A percentile compares a stretch with the other conserved stretches of the same genome.
phyloP scores from a whole-genome alignment of 2,888 invertebrate genomes.

The Keiferia lycopersicella region DNA sequence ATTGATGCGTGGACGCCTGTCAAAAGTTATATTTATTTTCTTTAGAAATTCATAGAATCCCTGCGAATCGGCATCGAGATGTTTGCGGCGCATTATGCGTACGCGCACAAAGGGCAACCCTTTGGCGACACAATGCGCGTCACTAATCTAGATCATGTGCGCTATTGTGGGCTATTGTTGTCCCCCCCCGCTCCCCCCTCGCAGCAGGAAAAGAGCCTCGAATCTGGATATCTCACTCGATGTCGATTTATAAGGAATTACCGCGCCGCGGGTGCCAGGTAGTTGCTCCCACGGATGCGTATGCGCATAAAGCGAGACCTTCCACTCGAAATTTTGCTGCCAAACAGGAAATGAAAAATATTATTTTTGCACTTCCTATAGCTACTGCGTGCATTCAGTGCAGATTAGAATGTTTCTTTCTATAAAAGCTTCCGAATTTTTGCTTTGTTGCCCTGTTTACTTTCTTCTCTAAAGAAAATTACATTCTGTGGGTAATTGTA shows the following conservation, averaged over 20 bases:
- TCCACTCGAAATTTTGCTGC: constrained; percentile 57
- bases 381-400: constrained; percentile 44
- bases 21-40: constrained; percentile 81
- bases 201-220: constrained; percentile 57
- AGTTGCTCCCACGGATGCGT: constrained; percentile 72
- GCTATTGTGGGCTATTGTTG: constrained; percentile 68
- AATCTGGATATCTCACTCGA: constrained; percentile 76
- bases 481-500: constrained; percentile 46
- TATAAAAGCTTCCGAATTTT: constrained; percentile 46
- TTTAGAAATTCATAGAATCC: constrained; percentile 78
- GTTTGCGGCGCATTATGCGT: constrained; percentile 70
- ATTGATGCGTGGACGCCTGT: constrained; percentile 73
- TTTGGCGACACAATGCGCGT: constrained; percentile 79
- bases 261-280: constrained; percentile 72
- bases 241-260: constrained; percentile 80
- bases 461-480: constrained; percentile 51
- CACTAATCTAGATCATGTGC: constrained; percentile 81
- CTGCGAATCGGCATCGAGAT: constrained; percentile 73
- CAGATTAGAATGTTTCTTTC: constrained; percentile 45
- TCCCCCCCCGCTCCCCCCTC: constrained; percentile 41
- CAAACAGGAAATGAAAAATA: constrained; percentile 78
- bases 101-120: constrained; percentile 72
- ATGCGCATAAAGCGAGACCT: constrained; percentile 65
- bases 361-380: constrained; percentile 65
- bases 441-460: constrained; percentile 44